phyloP scores from a whole-genome alignment of 2,113 vertebrate genomes.

The Coreoperca whiteheadi region DNA sequence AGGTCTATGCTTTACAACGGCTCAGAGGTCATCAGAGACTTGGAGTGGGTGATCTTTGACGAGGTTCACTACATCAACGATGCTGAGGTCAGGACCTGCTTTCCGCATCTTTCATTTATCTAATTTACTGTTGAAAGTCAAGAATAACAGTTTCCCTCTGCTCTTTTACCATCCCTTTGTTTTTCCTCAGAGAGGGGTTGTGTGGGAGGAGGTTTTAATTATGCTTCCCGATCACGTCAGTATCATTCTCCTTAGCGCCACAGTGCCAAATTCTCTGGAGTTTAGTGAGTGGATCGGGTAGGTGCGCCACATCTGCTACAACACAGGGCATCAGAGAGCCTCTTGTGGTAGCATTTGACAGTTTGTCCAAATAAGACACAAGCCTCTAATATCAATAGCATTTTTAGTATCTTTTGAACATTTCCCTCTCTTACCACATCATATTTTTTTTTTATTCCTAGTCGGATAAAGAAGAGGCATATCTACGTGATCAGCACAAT shows the following conservation, averaged over 20 bases:
- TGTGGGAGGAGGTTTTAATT: conserved; percentile 95
- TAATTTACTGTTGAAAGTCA: neutral
- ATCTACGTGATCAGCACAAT: conserved; percentile 94
- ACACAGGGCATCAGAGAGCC: neutral
- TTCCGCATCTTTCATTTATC: no score
- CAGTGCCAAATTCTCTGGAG: conserved; percentile 92
- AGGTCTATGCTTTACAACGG: conserved; percentile 96
- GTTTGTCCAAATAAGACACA: neutral
- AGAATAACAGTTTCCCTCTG: neutral
- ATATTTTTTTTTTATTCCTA: conserved; percentile 46
- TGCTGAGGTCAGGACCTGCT: conserved; percentile 84
- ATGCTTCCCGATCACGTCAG: conserved; percentile 94
- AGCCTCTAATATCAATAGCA: neutral
- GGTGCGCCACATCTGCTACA: conserved; percentile 4
- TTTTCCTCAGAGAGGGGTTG: conserved; percentile 89
- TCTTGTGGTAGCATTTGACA: neutral
- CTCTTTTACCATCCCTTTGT: neutral
- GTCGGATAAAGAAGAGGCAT: conserved; percentile 90
- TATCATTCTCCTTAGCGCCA: conserved; percentile 93
- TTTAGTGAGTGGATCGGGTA: conserved; percentile 97
- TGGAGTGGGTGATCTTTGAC: conserved; percentile 97
- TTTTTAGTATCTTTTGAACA: neutral
- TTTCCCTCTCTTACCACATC: neutral
- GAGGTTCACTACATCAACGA: conserved; percentile 96
- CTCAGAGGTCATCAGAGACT: conserved; percentile 92